Base-by-base conservation (phyloP, 92 coral and sea anemone genomes). In the Bergia puertoricense region DNA sequence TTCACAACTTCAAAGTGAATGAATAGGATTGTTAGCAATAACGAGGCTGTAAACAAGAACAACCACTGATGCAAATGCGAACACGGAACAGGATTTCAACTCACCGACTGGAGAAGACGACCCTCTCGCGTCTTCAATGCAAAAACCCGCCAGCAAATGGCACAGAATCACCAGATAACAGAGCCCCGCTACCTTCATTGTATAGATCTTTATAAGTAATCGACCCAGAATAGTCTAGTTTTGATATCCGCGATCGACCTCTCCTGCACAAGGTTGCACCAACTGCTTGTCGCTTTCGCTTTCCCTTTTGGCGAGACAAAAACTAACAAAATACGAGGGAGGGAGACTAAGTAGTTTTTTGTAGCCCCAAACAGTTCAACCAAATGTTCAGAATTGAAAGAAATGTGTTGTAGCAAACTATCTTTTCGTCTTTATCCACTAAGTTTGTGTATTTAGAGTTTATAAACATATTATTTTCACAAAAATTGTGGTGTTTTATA, bases 321-420 rank as follows among this genome's bases (percentile, higher is more conserved):
- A 36, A 69, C 39, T n/a, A 69, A 22, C 7, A 7, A 4, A 5
- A n/a, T 9, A 37, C 39, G 16, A 38, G 74, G 74, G 74, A 69
- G 74, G 74, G 74, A 36, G 39, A n/a, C 38, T 69, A 69, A 69
- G 74, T 69, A n/a, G 6, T 69, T 69, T 69, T 69, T n/a, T 69
- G 30, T 69, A 69, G 8, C 13, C 74, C 8, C 30, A 36, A 30
- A 5, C 11, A 2, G 38, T 69, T 2, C 74, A 69, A n/a, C 14
- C n/a, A 9, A 6, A 8, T n/a, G 39, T 69, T 69, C 13, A n/a
- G n/a, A 67, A 3, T 30, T 67, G 36, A 20, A 67, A 67, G 30
- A 18, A 66, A 66, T 66, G 18, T 1, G 8, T 71, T 7, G 14
- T 8, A n/a, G 6, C 76, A 72, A 30, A 72, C 1, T 39, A 39